These are phyloP conservation scores for Recurvirostra avosetta DNA, from an alignment of 2,113 vertebrate genomes.

Conservation along the genomic window DNA sequence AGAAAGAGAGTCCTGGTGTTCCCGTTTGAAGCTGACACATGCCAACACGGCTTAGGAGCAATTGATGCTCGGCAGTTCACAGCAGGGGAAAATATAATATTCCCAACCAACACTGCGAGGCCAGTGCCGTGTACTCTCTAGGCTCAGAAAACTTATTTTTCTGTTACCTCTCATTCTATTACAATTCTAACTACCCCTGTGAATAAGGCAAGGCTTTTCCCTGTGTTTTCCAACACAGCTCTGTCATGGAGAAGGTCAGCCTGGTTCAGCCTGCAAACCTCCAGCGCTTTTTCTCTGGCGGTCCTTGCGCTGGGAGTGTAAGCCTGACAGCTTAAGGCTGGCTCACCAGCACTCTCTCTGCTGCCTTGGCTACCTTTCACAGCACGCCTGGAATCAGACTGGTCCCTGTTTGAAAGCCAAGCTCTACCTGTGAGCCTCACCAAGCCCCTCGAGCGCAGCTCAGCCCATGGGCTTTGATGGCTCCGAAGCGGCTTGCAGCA, in stretches of 20 bases:
- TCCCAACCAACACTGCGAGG: background rate
- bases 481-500: rapidly evolving
- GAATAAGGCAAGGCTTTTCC: background rate
- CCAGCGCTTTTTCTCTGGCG: background rate
- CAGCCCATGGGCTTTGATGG: rapidly evolving
- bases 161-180: background rate
- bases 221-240: background rate
- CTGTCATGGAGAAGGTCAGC: background rate
- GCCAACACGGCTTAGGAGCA: rapidly evolving
- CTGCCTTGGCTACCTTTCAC: background rate
- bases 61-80: background rate
- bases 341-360: background rate
- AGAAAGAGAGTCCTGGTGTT: background rate
- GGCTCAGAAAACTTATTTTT: background rate
- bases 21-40: rapidly evolving
- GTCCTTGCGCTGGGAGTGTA: background rate
- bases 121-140: background rate
- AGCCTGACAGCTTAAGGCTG: background rate
- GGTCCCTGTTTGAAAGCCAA: background rate
- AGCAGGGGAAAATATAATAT: background rate
- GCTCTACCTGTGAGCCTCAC: background rate
- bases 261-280: background rate
- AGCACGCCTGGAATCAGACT: background rate
- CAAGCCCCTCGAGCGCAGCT: rapidly evolving
- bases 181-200: background rate